Conservation (phyloP, 2,113 vertebrate species). For the Lepisosteus oculatus region DNA sequence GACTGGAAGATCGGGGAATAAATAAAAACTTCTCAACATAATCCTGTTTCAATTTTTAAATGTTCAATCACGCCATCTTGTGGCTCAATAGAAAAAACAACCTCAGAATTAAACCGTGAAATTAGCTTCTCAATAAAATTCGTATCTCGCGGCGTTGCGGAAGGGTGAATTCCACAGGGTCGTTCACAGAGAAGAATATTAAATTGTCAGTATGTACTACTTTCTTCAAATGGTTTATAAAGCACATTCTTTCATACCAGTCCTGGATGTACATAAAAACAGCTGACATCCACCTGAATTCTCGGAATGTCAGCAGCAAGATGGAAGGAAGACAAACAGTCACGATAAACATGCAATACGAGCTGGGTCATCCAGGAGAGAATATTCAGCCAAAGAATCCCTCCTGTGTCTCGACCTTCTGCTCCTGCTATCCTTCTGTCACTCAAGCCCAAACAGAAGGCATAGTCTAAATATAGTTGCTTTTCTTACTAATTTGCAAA, state of each 20-base stretch:
- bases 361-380: not conserved
- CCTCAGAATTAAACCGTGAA: too few species aligned
- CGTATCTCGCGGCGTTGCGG: too few species aligned
- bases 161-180: too few species aligned
- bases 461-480: conserved; percentile 9
- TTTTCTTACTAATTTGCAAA: not conserved
- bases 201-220: too few species aligned
- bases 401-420: not conserved
- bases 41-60: not conserved
- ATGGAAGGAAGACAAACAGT: not conserved
- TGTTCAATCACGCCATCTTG: not conserved
- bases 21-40: too few species aligned
- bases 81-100: not conserved
- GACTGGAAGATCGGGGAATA: too few species aligned
- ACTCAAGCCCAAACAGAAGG: not conserved
- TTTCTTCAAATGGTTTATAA: too few species aligned
- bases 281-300: too few species aligned
- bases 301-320: not conserved
- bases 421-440: not conserved
- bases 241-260: too few species aligned
- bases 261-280: too few species aligned
- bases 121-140: too few species aligned
- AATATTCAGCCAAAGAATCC: not conserved
- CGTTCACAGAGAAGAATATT: too few species aligned
- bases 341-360: not conserved